These are phyloP conservation scores for Micronycteris hirsuta DNA, from an alignment of 2,113 vertebrate genomes.

Conservation along the genomic window DNA sequence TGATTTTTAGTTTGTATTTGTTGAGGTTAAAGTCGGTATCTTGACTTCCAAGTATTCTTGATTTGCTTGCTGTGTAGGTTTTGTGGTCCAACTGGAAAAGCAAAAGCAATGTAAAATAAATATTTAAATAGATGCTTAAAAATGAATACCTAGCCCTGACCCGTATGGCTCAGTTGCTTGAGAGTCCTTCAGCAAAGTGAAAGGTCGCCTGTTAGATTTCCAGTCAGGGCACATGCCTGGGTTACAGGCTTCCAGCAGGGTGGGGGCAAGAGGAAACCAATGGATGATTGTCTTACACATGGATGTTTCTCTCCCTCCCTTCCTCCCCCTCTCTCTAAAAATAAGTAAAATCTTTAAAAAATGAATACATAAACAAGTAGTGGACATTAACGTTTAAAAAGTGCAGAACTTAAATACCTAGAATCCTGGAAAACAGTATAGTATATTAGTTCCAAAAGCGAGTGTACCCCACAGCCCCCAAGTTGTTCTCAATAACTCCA, in stretches of 20 bases:
- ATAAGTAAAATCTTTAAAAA: not conserved
- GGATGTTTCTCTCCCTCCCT: not conserved
- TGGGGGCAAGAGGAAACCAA: not conserved
- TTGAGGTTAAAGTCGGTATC: not conserved
- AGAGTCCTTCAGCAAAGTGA: too few relatives aligned
- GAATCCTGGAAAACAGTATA: not conserved
- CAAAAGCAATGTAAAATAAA: not conserved
- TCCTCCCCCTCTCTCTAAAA: not conserved
- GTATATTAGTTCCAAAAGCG: not conserved
- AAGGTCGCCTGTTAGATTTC: too few relatives aligned
- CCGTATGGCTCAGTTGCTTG: not conserved
- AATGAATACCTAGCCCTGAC: not conserved
- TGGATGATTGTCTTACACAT: not conserved
- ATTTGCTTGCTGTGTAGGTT: not conserved
- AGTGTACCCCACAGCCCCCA: accelerated
- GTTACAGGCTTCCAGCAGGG: too few relatives aligned
- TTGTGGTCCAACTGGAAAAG: not conserved
- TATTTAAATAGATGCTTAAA: not conserved
- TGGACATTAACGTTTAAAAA: not conserved
- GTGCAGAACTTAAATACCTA: not conserved
- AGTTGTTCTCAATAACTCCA: accelerated
- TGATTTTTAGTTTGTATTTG: not conserved
- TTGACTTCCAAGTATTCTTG: not conserved
- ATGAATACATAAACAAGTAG: not conserved
- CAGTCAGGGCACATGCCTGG: too few relatives aligned